phyloP scores from a whole-genome alignment of 2,113 vertebrate genomes.

The Meleagris gallopavo region DNA sequence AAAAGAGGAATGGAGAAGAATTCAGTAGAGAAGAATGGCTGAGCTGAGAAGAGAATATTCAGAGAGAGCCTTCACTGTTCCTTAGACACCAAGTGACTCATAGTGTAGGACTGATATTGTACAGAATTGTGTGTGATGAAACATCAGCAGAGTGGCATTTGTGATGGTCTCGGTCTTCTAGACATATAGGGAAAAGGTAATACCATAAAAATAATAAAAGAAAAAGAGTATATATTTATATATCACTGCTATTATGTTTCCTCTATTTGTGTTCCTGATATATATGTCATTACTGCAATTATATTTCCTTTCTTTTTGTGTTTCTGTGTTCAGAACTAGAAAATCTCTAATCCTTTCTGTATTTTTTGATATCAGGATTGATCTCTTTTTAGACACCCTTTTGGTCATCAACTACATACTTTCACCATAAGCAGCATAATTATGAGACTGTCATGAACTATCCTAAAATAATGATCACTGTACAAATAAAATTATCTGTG shows the following conservation, averaged over 20 bases:
- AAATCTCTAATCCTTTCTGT: not conserved
- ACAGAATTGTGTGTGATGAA: not conserved
- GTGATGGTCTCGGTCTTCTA: not conserved
- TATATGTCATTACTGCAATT: not conserved
- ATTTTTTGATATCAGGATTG: not conserved
- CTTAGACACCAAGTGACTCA: not conserved
- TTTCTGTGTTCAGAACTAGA: not conserved
- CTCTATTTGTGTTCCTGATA: not conserved
- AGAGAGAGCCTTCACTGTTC: not conserved
- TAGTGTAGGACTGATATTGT: not conserved
- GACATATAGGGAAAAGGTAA: not conserved
- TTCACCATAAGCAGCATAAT: conserved; percentile 4
- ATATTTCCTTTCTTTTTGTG: not conserved
- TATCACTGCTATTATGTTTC: not conserved
- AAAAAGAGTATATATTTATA: not conserved
- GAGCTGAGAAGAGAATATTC: not conserved
- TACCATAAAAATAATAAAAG: not conserved
- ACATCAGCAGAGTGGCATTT: not conserved
- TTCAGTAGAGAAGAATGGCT: not conserved
- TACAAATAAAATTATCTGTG: conserved; percentile 28
- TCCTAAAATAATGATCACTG: conserved; percentile 18
- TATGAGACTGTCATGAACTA: not conserved
- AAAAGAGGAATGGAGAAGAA: not conserved
- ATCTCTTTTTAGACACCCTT: not conserved
- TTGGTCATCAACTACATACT: not conserved